Percentiles rank a stretch among this genome's conserved stretches.
These are phyloP conservation scores for Steinernema hermaphroditum DNA, from an alignment of 2,888 invertebrate genomes.

Conservation along the genomic window DNA sequence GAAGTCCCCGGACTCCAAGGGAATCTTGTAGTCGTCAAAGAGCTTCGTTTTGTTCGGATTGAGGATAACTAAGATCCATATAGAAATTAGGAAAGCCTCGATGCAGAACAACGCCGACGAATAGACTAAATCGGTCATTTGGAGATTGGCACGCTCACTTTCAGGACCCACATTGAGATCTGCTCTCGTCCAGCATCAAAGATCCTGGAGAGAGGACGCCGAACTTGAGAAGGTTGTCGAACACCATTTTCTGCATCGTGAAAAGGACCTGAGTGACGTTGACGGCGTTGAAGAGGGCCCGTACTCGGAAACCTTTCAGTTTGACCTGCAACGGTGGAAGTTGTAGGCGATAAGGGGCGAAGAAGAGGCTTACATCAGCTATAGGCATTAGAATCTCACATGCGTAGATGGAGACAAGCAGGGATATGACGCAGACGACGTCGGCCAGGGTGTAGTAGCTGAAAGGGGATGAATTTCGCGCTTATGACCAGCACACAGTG, in stretches of 20 bases:
- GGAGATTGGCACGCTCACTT: not conserved
- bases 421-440: slow-evolving; percentile 12
- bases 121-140: not conserved
- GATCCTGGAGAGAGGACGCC: not conserved
- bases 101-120: slow-evolving; percentile 24
- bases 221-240: slow-evolving; percentile 23
- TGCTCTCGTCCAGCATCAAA: slow-evolving; percentile 6
- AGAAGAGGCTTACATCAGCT: not conserved
- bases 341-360: not conserved
- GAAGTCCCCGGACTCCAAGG: not conserved
- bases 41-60: slow-evolving; percentile 29
- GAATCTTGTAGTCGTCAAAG: slow-evolving; percentile 18
- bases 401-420: slow-evolving; percentile 16
- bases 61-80: slow-evolving; percentile 6
- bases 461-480: too few relatives aligned
- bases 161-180: slow-evolving; percentile 3
- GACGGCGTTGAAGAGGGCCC: slow-evolving; percentile 14
- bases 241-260: slow-evolving; percentile 25
- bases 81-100: slow-evolving; percentile 14
- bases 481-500: too few relatives aligned
- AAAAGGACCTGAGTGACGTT: slow-evolving; percentile 25
- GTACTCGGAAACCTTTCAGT: slow-evolving; percentile 1
- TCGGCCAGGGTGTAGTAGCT: slow-evolving; percentile 29
- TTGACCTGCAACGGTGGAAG: not conserved
- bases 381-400: slow-evolving; percentile 24